A percentile compares a stretch with the other conserved stretches of the same genome.
Conservation (phyloP, 2,797 vertebrate species). For the Manis pentadactyla region DNA sequence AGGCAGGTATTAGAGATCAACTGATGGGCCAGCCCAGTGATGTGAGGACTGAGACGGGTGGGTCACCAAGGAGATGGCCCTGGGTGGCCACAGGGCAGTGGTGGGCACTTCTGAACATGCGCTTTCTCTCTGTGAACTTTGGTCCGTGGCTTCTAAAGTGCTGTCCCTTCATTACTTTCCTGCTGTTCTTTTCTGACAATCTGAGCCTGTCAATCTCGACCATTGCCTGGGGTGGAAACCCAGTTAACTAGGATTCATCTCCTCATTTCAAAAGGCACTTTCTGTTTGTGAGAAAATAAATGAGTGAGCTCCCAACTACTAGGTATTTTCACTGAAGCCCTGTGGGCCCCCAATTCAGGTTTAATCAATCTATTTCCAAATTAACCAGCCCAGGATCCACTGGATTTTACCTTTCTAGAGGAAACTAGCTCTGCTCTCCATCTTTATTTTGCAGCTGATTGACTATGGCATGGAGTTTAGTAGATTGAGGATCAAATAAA, state of each 20-base stretch:
- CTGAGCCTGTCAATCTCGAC: slow-evolving; percentile 75
- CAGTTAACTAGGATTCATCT: slow-evolving; percentile 76
- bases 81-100: slow-evolving; percentile 66
- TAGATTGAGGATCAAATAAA: slow-evolving; percentile 92
- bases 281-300: slow-evolving; percentile 82
- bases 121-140: slow-evolving; percentile 68
- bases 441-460: slow-evolving; percentile 87
- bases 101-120: slow-evolving; percentile 68
- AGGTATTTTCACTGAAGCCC: slow-evolving; percentile 62
- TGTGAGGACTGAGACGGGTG: slow-evolving; percentile 45
- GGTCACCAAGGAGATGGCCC: slow-evolving; percentile 71
- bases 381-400: slow-evolving; percentile 47
- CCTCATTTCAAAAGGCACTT: slow-evolving; percentile 69
- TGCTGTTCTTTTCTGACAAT: slow-evolving; percentile 74
- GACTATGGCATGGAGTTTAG: slow-evolving; percentile 92
- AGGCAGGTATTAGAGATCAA: slow-evolving; percentile 76
- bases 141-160: slow-evolving; percentile 74
- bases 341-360: slow-evolving; percentile 37
- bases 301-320: slow-evolving; percentile 69
- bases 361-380: slow-evolving; percentile 75
- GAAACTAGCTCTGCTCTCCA: slow-evolving; percentile 59
- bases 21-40: slow-evolving; percentile 56
- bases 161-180: slow-evolving; percentile 80
- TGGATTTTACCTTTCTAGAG: slow-evolving; percentile 65
- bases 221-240: slow-evolving; percentile 77